A percentile compares a stretch with the other conserved stretches of the same genome.
Evolutionary conservation across 2,888 invertebrate genomes (phyloP).

Genomic region (Agonopterix subpropinquella): DNA sequence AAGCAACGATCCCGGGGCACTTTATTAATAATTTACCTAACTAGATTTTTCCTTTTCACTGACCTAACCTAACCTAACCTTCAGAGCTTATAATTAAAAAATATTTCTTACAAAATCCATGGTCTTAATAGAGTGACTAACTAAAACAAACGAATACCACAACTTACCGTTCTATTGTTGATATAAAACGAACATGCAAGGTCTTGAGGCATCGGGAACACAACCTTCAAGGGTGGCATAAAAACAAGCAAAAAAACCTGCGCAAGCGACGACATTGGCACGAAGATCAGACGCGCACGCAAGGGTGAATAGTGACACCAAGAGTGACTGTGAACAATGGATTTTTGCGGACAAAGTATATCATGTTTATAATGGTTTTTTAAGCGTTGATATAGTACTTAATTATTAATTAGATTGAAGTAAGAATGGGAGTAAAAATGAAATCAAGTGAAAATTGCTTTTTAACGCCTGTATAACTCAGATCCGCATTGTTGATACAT

Average conservation of each 20-base stretch:
- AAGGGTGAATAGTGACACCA: conserved; percentile 44
- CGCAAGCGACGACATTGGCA: conserved; percentile 62
- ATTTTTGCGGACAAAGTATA: neutral
- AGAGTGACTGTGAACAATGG: conserved; percentile 18
- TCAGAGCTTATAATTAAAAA: no score
- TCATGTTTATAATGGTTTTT: no score
- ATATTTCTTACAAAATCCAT: no score
- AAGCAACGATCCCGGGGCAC: no score
- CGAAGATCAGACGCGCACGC: conserved; percentile 62
- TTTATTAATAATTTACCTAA: no score
- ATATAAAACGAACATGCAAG: conserved; percentile 40
- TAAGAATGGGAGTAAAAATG: no score
- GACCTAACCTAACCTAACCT: no score
- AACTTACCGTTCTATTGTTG: conserved; percentile 5
- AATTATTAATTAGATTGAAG: no score
- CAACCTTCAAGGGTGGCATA: conserved; percentile 61
- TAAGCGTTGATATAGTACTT: neutral
- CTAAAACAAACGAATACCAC: neutral
- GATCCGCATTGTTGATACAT: no score
- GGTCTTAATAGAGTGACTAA: neutral
- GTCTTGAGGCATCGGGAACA: conserved; percentile 48
- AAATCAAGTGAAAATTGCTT: no score
- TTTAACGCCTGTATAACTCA: no score
- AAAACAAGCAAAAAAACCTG: conserved; percentile 41
- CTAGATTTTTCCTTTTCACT: no score